Evolutionary conservation across 2,797 vertebrate genomes (phyloP).

Genomic region (Ataeniobius toweri): DNA sequence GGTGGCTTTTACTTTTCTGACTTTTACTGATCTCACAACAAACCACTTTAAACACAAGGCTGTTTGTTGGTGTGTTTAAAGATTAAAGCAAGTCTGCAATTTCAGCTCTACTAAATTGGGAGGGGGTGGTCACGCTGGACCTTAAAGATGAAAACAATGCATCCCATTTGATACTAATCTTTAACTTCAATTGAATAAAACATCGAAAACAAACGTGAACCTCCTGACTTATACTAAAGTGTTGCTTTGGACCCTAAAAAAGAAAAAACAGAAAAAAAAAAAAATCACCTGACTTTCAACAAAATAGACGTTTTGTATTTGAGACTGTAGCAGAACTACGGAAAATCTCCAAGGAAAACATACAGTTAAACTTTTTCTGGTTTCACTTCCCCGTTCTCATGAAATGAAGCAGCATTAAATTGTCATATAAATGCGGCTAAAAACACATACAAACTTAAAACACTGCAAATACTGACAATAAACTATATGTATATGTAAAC

Average conservation of each 20-base stretch:
- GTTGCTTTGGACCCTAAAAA: not conserved
- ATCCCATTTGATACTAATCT: not conserved
- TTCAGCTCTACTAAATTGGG: no score
- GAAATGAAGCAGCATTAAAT: constrained; percentile 32
- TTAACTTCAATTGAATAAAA: not conserved
- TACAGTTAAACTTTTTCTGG: not conserved
- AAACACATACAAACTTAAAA: constrained; percentile 1
- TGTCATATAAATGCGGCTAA: not conserved
- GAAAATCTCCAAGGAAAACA: not conserved
- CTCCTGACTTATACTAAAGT: not conserved
- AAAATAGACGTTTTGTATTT: not conserved
- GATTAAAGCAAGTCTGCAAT: no score
- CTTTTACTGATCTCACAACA: not conserved
- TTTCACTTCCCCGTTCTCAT: constrained; percentile 14
- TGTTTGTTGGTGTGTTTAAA: no score
- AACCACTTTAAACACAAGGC: no score
- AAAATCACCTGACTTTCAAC: not conserved
- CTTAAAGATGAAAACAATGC: not conserved
- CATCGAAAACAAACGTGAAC: not conserved
- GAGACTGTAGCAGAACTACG: not conserved
- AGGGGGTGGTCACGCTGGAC: not conserved
- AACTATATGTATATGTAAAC: no score
- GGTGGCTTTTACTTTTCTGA: not conserved
- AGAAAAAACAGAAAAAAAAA: no score
- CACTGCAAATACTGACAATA: not conserved